Percentiles rank a stretch among this genome's conserved stretches.
Evolutionary conservation across 2,113 vertebrate genomes (phyloP).

Genomic region (Ammodytes marinus): DNA sequence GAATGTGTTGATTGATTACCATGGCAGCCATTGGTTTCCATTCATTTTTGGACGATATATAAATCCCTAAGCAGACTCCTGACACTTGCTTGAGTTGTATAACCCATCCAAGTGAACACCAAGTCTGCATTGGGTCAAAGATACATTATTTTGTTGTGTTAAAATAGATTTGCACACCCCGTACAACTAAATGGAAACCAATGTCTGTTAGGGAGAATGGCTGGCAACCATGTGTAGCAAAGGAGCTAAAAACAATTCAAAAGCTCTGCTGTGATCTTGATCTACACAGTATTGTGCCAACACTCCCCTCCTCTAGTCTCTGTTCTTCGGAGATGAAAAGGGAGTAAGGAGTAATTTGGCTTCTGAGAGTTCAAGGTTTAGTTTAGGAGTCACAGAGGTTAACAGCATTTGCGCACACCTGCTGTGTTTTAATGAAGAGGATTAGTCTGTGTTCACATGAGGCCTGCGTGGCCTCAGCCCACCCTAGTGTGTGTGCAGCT

Average conservation of each 20-base stretch:
- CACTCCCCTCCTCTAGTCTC: slow-evolving; percentile 17
- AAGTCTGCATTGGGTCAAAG: not conserved
- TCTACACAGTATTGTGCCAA: not conserved
- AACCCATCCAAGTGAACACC: not conserved
- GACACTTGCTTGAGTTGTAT: not conserved
- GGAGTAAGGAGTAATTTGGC: slow-evolving; percentile 45
- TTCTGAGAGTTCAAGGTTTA: slow-evolving; percentile 54
- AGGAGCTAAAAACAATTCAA: not conserved
- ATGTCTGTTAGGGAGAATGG: not conserved
- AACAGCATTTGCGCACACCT: slow-evolving; percentile 78
- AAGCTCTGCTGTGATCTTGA: not conserved
- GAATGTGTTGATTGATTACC: not conserved
- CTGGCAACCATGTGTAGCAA: not conserved
- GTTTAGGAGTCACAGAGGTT: slow-evolving; percentile 51
- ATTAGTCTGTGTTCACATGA: slow-evolving; percentile 71
- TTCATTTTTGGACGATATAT: not conserved
- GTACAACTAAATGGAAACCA: not conserved
- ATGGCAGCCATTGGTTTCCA: slow-evolving; percentile 9
- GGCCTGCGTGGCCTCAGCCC: slow-evolving; percentile 36
- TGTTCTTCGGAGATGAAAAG: slow-evolving; percentile 55
- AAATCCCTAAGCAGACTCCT: not conserved
- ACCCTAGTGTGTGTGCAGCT: slow-evolving; percentile 38
- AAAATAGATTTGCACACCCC: not conserved
- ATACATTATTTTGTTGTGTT: not conserved
- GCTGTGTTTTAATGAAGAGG: slow-evolving; percentile 82